Evolutionary conservation across 2,888 invertebrate genomes (phyloP).

Genomic region (Physocephala rufipes): DNA sequence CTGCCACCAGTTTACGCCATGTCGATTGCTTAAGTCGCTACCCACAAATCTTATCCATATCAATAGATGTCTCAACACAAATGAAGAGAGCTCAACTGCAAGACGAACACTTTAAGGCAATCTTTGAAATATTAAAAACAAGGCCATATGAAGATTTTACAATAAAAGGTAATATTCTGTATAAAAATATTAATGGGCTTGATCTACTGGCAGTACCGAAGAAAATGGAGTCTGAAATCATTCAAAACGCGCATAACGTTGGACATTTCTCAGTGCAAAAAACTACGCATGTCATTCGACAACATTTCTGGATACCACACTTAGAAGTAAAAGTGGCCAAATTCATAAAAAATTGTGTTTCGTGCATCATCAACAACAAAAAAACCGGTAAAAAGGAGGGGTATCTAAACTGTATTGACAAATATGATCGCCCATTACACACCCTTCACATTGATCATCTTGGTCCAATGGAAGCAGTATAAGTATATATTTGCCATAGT

Average conservation of each 20-base stretch:
- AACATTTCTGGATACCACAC: slow-evolving; percentile 39
- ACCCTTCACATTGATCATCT: slow-evolving; percentile 43
- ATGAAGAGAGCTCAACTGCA: slow-evolving; percentile 29
- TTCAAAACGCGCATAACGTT: slow-evolving; percentile 29
- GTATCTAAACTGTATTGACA: background rate
- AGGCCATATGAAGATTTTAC: slow-evolving; percentile 10
- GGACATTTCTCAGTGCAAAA: slow-evolving; percentile 37
- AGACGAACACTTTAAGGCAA: slow-evolving; percentile 36
- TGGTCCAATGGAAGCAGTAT: slow-evolving; percentile 41
- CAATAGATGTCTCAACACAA: background rate
- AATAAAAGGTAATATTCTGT: slow-evolving; percentile 1
- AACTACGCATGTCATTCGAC: slow-evolving; percentile 32
- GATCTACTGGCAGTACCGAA: slow-evolving; percentile 40
- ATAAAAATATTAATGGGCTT: slow-evolving; percentile 68
- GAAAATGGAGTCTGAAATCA: slow-evolving; percentile 36
- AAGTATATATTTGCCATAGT: slow-evolving; percentile 26
- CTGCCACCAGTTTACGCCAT: slow-evolving; percentile 30
- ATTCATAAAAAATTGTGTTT: background rate
- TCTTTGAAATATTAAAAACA: slow-evolving; percentile 30
- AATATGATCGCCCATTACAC: background rate
- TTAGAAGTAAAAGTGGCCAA: slow-evolving; percentile 33
- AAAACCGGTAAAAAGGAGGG: background rate
- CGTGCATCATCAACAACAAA: background rate
- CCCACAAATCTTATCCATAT: slow-evolving; percentile 16
- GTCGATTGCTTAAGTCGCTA: slow-evolving; percentile 34